Conservation (phyloP, 2,888 invertebrate species). For the Drosophila tripunctata region DNA sequence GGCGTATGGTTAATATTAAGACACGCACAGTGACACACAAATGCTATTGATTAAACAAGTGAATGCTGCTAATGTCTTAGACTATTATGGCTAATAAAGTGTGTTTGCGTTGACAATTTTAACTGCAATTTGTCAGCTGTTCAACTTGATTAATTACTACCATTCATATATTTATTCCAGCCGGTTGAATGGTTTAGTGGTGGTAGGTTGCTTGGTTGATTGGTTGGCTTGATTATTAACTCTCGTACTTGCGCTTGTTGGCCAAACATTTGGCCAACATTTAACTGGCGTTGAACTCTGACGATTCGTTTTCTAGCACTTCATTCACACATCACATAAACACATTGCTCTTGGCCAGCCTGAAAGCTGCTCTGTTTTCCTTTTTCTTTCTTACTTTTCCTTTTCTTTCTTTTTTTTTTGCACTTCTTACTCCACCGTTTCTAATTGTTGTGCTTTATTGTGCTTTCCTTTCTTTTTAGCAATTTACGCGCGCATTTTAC, state of each 20-base stretch:
- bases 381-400: not conserved
- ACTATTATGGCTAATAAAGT: not conserved
- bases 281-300: slow-evolving; percentile 24
- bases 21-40: slow-evolving; percentile 42
- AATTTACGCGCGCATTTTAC: slow-evolving; percentile 74
- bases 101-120: slow-evolving; percentile 16
- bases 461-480: slow-evolving; percentile 39
- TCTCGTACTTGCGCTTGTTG: slow-evolving; percentile 60
- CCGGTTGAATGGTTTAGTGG: slow-evolving; percentile 2
- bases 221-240: slow-evolving; percentile 47
- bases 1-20: slow-evolving; percentile 38
- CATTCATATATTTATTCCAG: slow-evolving; percentile 7
- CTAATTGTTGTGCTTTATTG: slow-evolving; percentile 31
- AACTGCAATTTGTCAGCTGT: slow-evolving; percentile 47
- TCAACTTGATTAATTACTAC: slow-evolving; percentile 48
- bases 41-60: slow-evolving; percentile 74
- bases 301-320: slow-evolving; percentile 29
- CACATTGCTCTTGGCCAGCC: slow-evolving; percentile 46
- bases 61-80: not conserved
- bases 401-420: slow-evolving; percentile 3
- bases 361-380: slow-evolving; percentile 17
- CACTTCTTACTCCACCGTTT: slow-evolving; percentile 5
- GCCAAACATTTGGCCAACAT: slow-evolving; percentile 65
- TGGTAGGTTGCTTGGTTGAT: slow-evolving; percentile 3
- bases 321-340: slow-evolving; percentile 47